A percentile compares a stretch with the other conserved stretches of the same genome.
phyloP scores from a whole-genome alignment of 1,140 invertebrate genomes.

The Popillia japonica region DNA sequence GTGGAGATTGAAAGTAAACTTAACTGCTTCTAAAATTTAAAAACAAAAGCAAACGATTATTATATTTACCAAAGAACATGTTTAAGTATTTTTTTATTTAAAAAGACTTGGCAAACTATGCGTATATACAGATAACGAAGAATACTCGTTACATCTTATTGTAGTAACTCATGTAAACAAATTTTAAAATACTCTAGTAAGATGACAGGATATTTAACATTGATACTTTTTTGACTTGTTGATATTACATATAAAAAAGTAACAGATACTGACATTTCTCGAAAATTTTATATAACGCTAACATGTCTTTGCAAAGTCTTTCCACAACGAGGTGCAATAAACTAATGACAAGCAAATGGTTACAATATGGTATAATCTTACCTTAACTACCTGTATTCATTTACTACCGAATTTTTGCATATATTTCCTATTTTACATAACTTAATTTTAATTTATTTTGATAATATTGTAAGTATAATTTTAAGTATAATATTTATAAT shows the following conservation, averaged over 20 bases:
- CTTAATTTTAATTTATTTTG: not conserved
- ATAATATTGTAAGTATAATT: not conserved
- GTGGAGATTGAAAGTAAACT: not conserved
- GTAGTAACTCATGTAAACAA: not conserved
- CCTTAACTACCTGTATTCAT: not conserved
- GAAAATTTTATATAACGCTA: no score
- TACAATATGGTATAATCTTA: no score
- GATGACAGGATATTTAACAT: no score
- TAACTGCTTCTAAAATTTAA: not conserved
- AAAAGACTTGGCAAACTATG: not conserved
- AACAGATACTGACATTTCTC: not conserved
- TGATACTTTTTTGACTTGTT: not conserved
- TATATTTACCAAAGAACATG: no score
- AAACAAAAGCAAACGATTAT: no score
- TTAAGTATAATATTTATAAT: not conserved
- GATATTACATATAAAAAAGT: not conserved
- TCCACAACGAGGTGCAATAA: no score
- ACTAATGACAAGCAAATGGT: no score
- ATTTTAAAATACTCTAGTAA: no score
- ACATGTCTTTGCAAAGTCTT: no score
- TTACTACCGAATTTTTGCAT: not conserved
- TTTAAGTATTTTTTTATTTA: not conserved
- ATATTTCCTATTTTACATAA: not conserved
- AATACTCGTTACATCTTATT: not conserved
- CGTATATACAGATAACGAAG: not conserved